Percentiles rank a stretch among this genome's conserved stretches.
Evolutionary conservation across 2,113 vertebrate genomes (phyloP).

Genomic region (Corynorhinus townsendii): DNA sequence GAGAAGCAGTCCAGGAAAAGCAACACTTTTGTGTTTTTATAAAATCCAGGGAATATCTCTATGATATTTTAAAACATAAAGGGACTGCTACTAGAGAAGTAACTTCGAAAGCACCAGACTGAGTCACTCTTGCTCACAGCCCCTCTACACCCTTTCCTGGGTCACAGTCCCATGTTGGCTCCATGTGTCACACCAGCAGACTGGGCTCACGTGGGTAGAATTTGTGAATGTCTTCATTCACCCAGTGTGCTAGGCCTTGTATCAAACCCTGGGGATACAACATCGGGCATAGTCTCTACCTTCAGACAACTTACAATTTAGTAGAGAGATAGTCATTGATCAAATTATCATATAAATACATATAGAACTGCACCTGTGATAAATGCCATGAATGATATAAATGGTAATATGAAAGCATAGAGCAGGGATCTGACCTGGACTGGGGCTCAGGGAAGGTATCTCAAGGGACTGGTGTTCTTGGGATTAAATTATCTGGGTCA

Average conservation of each 20-base stretch:
- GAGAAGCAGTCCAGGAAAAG: background rate
- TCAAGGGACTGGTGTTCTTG: background rate
- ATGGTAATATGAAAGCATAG: background rate
- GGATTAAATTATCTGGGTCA: slow-evolving; percentile 20
- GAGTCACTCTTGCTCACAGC: background rate
- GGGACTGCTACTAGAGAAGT: background rate
- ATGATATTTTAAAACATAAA: background rate
- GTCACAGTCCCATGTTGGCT: background rate
- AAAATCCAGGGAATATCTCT: background rate
- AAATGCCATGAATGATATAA: background rate
- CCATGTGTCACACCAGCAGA: background rate
- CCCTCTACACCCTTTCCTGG: background rate
- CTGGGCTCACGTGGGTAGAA: background rate
- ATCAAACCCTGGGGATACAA: background rate
- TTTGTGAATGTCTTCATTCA: background rate
- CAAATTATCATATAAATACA: background rate
- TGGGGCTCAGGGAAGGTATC: background rate
- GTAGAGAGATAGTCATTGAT: background rate
- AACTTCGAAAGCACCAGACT: background rate
- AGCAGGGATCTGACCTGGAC: background rate
- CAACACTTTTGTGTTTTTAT: background rate
- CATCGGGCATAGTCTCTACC: background rate
- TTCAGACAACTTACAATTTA: background rate
- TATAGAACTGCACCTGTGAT: background rate
- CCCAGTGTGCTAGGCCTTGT: background rate